Evolutionary conservation across 1,140 invertebrate species (phyloP), one percentile per base, ranked within the genome.

Genomic region (Temnothorax longispinosus): DNA sequence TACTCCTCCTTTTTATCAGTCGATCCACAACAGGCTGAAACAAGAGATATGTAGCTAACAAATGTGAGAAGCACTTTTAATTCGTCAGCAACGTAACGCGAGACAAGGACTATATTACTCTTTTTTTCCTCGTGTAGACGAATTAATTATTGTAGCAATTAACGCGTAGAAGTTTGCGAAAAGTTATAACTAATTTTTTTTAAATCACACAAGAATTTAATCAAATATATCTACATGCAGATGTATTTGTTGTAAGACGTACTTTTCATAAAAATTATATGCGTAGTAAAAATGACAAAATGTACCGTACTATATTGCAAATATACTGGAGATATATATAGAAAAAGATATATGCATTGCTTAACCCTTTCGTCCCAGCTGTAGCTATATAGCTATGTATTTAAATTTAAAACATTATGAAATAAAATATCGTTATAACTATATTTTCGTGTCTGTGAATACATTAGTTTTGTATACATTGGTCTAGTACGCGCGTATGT

Each of bases 11-110:
- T 15, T 41, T n/a, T 52, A 2, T 27, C 13, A 21, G n/a, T 58
- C 27, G 52, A 75, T 75, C 2, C n/a, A 3, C 13, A 76, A 44
- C 38, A 21, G 13, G 13, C 11, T 18, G 27, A 52, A 15, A 71
- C 27, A 15, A 58, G 74, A 58, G n/a, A 41, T 15, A 50, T 15
- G 5, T 35, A 50, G 21, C 5, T 35, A 32, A 44, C 27, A 21
- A 64, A 47, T 47, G 27, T 8, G 58, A 64, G 41, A 78, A 35
- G 38, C n/a, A 6, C 8, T 64, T 69, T 81, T 41, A 67, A 80
- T 81, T 67, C 35, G 41, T 56, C 47, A 56, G 38, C 64, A 27
- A 4, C 6, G 54, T 69, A 74, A 86, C 64, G 11, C 27, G 50
- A 86, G 27, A 78, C 47, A 41, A 38, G n/a, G 15, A 4, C 18